Conservation (phyloP, 2,888 invertebrate species). For the Acleris sparsana region DNA sequence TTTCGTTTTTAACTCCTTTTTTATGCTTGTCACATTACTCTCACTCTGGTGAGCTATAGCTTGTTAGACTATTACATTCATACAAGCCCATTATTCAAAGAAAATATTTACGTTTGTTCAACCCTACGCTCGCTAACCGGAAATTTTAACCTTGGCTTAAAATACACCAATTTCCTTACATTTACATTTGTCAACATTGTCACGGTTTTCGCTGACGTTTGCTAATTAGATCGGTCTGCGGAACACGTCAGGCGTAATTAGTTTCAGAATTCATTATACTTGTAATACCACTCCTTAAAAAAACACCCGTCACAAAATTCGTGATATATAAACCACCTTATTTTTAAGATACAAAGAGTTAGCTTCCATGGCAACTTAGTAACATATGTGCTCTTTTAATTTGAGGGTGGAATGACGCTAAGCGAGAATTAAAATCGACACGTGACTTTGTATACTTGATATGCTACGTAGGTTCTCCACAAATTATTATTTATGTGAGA, state of each 20-base stretch:
- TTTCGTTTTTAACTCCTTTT: too few relatives aligned
- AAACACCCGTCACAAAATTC: too few relatives aligned
- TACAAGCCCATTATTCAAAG: too few relatives aligned
- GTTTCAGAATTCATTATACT: too few relatives aligned
- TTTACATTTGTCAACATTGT: slow-evolving; percentile 24
- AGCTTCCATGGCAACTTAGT: neutral
- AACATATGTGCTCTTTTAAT: too few relatives aligned
- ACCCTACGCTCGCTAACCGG: neutral
- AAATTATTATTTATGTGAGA: neutral
- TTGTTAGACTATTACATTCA: too few relatives aligned
- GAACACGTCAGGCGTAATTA: slow-evolving; percentile 24
- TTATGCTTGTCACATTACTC: too few relatives aligned
- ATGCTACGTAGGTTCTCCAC: slow-evolving; percentile 9
- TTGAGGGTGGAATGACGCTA: slow-evolving; percentile 7
- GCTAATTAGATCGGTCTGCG: slow-evolving; percentile 21
- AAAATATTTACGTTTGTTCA: neutral
- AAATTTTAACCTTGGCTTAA: slow-evolving; percentile 10
- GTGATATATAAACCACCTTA: too few relatives aligned
- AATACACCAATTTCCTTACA: slow-evolving; percentile 21
- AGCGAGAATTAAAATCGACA: slow-evolving; percentile 31
- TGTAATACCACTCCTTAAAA: too few relatives aligned
- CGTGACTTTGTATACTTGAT: slow-evolving; percentile 14
- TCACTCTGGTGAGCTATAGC: too few relatives aligned
- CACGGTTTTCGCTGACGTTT: slow-evolving; percentile 13
- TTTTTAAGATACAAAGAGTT: too few relatives aligned